These are phyloP conservation scores for Aethes cnicana DNA, from an alignment of 2,888 invertebrate species.

Conservation along the genomic window DNA sequence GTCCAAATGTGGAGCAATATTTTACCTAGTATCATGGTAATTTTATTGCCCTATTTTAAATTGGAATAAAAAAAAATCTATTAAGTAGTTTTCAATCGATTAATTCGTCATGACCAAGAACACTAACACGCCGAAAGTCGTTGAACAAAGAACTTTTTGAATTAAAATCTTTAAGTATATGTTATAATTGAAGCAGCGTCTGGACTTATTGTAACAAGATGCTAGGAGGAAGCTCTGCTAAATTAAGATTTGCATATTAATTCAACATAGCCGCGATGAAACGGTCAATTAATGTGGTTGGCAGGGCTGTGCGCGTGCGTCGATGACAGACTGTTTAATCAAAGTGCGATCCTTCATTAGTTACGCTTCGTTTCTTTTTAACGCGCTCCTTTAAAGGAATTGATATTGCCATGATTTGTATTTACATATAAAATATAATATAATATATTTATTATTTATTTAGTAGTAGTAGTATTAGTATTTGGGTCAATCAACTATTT, in stretches of 20 bases:
- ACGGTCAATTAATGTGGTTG: slow-evolving; percentile 73
- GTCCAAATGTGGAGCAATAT: slow-evolving; percentile 48
- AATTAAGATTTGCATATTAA: slow-evolving; percentile 47
- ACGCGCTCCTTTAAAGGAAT: slow-evolving; percentile 43
- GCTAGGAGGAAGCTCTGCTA: slow-evolving; percentile 19
- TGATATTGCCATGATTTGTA: not conserved
- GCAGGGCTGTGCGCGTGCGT: slow-evolving; percentile 51
- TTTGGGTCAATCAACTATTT: no score
- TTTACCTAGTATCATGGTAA: slow-evolving; percentile 55
- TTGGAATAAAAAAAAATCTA: no score
- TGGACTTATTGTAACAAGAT: not conserved
- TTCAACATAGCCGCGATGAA: slow-evolving; percentile 71
- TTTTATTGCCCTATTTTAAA: slow-evolving; percentile 51
- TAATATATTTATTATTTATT: not conserved
- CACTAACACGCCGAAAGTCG: no score
- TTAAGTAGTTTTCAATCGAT: no score
- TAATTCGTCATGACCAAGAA: slow-evolving; percentile 5
- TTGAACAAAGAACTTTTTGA: no score
- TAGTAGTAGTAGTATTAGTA: not conserved
- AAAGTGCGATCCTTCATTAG: slow-evolving; percentile 69
- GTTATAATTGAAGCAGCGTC: no score
- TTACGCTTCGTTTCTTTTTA: slow-evolving; percentile 59
- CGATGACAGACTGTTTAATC: slow-evolving; percentile 74
- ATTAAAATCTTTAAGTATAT: no score
- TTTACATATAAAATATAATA: not conserved